Conservation (phyloP, 2,113 vertebrate species). For the Poeciliopsis prolifica region DNA sequence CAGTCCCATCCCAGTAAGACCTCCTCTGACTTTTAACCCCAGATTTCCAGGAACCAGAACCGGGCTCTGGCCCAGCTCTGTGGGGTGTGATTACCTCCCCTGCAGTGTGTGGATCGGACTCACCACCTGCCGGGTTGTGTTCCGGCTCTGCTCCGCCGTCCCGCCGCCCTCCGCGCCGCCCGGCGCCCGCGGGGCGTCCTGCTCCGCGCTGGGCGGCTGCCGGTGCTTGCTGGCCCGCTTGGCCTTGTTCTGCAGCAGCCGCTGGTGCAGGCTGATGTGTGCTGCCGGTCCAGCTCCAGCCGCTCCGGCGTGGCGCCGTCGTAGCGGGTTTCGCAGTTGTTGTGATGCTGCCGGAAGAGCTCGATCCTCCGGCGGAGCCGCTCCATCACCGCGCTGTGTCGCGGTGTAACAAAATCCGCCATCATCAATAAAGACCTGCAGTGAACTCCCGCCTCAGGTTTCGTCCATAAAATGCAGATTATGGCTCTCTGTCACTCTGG, state of each 20-base stretch:
- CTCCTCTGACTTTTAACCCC: no score
- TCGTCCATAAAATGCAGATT: constrained; percentile 70
- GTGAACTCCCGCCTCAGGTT: constrained; percentile 64
- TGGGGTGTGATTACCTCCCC: no score
- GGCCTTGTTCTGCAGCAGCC: constrained; percentile 94
- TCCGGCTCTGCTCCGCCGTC: constrained; percentile 85
- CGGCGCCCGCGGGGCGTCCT: constrained; percentile 66
- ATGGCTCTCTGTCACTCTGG: constrained; percentile 44
- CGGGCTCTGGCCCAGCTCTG: no score
- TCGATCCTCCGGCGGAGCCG: constrained; percentile 96
- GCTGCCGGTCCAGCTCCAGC: constrained; percentile 90
- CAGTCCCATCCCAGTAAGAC: no score
- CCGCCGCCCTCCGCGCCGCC: constrained; percentile 62
- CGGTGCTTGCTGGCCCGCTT: constrained; percentile 94
- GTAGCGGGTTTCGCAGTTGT: constrained; percentile 92
- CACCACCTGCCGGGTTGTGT: constrained; percentile 90
- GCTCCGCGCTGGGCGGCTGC: constrained; percentile 79
- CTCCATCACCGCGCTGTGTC: constrained; percentile 98
- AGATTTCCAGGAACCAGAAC: no score
- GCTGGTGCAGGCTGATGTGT: constrained; percentile 93
- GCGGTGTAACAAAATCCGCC: constrained; percentile 95
- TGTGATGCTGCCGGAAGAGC: constrained; percentile 95
- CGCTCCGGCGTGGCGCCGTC: constrained; percentile 88
- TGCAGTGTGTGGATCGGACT: constrained; percentile 55
- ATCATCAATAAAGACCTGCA: constrained; percentile 79